These are phyloP conservation scores for Scomber colias DNA, from an alignment of 2,113 vertebrate genomes.

Conservation along the genomic window DNA sequence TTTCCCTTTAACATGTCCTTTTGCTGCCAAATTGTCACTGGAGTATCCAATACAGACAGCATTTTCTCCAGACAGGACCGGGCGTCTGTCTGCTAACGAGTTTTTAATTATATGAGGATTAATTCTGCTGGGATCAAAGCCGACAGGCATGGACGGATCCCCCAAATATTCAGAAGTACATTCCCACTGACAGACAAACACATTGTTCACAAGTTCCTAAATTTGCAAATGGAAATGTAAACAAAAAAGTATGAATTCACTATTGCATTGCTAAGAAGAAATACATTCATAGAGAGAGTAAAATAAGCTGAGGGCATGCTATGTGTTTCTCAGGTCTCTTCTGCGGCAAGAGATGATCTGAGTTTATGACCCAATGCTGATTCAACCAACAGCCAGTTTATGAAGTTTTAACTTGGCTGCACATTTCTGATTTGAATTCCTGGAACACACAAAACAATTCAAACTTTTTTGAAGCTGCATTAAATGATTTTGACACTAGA, in stretches of 20 bases:
- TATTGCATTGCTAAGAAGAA: not conserved
- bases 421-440: not conserved
- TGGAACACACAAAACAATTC: not conserved
- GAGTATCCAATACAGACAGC: slow-evolving; percentile 36
- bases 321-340: not conserved
- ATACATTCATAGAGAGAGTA: not conserved
- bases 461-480: not conserved
- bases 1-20: slow-evolving; percentile 20
- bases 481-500: not conserved
- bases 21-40: slow-evolving; percentile 42
- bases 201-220: slow-evolving; percentile 13
- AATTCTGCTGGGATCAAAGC: slow-evolving; percentile 65
- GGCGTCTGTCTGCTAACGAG: slow-evolving; percentile 57
- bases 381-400: not conserved
- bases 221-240: slow-evolving; percentile 37
- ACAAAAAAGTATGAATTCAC: slow-evolving; percentile 16
- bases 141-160: slow-evolving; percentile 34
- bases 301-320: not conserved
- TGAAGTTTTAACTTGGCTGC: not conserved
- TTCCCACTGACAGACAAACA: slow-evolving; percentile 19
- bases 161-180: slow-evolving; percentile 42
- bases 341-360: not conserved
- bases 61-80: slow-evolving; percentile 54
- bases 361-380: not conserved
- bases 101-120: slow-evolving; percentile 70